Conservation (phyloP, 2,113 vertebrate genomes). For the Dromiciops gliroides region DNA sequence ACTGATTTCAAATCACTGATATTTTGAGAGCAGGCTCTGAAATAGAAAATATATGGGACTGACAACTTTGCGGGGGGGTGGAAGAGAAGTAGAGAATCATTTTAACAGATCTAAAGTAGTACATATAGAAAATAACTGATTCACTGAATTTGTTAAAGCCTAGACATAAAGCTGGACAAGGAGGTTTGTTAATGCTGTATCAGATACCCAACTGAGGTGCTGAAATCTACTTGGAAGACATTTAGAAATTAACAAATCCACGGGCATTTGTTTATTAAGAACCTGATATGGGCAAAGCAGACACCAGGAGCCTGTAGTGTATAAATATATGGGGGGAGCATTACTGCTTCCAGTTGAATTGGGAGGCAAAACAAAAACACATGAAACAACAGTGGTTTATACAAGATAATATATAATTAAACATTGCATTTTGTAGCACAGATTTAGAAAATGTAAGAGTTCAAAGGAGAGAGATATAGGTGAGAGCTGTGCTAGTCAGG, state of each 20-base stretch:
- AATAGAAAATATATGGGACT: neutral
- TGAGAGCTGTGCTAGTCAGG: neutral
- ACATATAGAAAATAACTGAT: neutral
- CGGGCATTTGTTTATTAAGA: neutral
- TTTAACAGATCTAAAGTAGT: neutral
- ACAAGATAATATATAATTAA: no score
- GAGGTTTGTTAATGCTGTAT: neutral
- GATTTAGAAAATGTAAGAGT: neutral
- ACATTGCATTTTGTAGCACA: neutral
- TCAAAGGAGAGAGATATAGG: accelerated
- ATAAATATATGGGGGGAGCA: neutral
- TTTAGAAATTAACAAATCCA: no score
- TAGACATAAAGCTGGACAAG: accelerated
- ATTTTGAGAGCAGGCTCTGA: neutral
- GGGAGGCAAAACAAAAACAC: neutral
- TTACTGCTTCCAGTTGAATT: neutral
- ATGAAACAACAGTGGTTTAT: neutral
- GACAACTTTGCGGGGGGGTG: neutral
- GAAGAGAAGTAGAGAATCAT: neutral
- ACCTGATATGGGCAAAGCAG: neutral
- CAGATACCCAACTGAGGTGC: neutral
- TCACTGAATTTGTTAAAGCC: no score
- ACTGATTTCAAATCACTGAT: neutral
- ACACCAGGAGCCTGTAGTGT: accelerated
- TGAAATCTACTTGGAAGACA: neutral